These are phyloP conservation scores for Cancer borealis DNA, from an alignment of 2,888 invertebrate species.

Conservation along the genomic window DNA sequence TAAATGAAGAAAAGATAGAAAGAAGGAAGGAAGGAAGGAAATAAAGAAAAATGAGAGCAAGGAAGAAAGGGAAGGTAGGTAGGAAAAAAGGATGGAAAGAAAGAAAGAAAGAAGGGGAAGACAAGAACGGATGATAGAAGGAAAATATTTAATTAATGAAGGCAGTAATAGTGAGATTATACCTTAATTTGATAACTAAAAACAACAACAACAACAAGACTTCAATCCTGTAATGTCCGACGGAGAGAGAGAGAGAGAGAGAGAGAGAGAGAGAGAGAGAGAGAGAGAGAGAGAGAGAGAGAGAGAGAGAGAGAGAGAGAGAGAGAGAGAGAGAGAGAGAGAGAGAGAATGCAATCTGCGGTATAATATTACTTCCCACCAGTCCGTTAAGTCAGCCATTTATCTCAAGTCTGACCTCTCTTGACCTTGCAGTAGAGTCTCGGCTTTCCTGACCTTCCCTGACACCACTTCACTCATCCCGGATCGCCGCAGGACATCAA, in stretches of 20 bases:
- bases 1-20: background rate
- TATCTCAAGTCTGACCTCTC: background rate
- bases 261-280: constrained; percentile 37
- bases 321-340: background rate
- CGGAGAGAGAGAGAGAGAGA: constrained; percentile 16
- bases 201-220: too few species aligned
- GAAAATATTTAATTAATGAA: background rate
- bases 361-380: background rate
- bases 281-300: background rate
- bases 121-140: background rate
- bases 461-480: background rate
- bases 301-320: background rate
- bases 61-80: background rate
- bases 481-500: background rate
- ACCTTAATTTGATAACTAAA: too few species aligned
- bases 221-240: background rate
- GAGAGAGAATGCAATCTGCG: background rate
- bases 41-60: background rate
- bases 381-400: background rate
- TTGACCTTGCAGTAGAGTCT: background rate
- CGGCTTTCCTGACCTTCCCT: background rate
- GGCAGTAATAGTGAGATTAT: background rate
- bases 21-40: background rate
- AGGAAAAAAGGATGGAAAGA: background rate
- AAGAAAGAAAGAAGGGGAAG: background rate